Conservation (phyloP, 2,113 vertebrate genomes). For the Hippopotamus amphibius region DNA sequence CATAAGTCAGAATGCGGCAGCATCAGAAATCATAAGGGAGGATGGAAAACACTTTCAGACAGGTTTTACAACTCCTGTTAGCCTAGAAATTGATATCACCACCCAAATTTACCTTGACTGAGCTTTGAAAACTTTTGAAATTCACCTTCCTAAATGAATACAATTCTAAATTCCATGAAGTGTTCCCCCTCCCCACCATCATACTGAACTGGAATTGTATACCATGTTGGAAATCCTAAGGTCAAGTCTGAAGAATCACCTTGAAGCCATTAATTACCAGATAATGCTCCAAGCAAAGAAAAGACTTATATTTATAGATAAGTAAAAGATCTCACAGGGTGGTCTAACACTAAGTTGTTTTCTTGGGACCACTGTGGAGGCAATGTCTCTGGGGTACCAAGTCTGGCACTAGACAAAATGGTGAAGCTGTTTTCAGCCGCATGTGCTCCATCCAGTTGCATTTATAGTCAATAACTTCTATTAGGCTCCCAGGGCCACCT, state of each 20-base stretch:
- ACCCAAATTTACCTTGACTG: slow-evolving; percentile 51
- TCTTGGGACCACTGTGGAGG: not conserved
- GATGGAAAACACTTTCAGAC: slow-evolving; percentile 64
- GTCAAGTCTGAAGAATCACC: slow-evolving; percentile 44
- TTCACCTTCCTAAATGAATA: slow-evolving; percentile 57
- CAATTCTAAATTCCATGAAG: not conserved
- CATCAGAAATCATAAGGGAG: slow-evolving; percentile 45
- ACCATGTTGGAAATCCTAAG: slow-evolving; percentile 28
- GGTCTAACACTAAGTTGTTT: slow-evolving; percentile 30
- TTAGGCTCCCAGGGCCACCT: not conserved
- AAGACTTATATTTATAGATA: slow-evolving; percentile 8
- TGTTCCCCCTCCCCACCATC: not conserved
- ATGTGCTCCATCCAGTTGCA: too few species aligned
- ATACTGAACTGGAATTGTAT: slow-evolving; percentile 54
- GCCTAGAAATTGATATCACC: slow-evolving; percentile 34
- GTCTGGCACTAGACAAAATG: not conserved
- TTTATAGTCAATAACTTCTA: not conserved
- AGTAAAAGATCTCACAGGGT: slow-evolving; percentile 59
- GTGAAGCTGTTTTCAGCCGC: not conserved
- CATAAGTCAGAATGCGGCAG: slow-evolving; percentile 46
- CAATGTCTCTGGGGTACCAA: slow-evolving; percentile 4
- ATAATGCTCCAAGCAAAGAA: slow-evolving; percentile 44
- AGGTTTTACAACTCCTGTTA: slow-evolving; percentile 65
- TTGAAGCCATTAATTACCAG: slow-evolving; percentile 52
- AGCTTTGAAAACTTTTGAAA: slow-evolving; percentile 64